Evolutionary conservation across 2,797 vertebrate genomes (phyloP).

Genomic region (Limnodromus scolopaceus): DNA sequence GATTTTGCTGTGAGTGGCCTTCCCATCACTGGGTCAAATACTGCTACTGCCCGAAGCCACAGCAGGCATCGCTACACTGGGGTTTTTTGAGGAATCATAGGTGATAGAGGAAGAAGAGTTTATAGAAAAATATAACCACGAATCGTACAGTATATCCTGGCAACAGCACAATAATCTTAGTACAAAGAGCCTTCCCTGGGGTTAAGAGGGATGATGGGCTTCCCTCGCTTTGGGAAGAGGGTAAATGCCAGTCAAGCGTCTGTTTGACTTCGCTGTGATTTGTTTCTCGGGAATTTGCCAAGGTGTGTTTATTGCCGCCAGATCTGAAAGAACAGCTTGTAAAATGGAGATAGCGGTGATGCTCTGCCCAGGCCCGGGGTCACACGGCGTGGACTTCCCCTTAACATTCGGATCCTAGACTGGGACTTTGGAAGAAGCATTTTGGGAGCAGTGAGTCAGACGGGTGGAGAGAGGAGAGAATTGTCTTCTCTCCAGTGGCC

Average conservation of each 20-base stretch:
- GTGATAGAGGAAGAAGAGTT: neutral
- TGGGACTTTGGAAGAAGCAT: neutral
- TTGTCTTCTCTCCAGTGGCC: neutral
- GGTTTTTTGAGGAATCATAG: neutral
- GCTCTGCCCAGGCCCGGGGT: neutral
- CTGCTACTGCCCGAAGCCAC: neutral
- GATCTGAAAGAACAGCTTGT: neutral
- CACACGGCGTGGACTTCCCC: neutral
- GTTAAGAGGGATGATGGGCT: neutral
- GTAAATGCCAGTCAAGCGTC: neutral
- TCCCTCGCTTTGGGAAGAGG: neutral
- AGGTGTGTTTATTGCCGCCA: neutral
- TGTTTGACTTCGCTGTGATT: neutral
- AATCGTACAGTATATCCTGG: neutral
- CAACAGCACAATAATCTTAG: neutral
- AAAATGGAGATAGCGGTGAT: neutral
- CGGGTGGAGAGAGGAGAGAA: neutral
- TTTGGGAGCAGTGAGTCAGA: neutral
- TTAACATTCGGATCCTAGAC: neutral
- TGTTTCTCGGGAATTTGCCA: neutral
- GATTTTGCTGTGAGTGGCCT: neutral
- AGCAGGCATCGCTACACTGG: fast-evolving
- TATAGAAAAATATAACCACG: neutral
- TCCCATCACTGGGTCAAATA: neutral
- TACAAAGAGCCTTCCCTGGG: neutral